phyloP scores from a whole-genome alignment of 1,140 invertebrate species.

The Hylaeus volcanicus region DNA sequence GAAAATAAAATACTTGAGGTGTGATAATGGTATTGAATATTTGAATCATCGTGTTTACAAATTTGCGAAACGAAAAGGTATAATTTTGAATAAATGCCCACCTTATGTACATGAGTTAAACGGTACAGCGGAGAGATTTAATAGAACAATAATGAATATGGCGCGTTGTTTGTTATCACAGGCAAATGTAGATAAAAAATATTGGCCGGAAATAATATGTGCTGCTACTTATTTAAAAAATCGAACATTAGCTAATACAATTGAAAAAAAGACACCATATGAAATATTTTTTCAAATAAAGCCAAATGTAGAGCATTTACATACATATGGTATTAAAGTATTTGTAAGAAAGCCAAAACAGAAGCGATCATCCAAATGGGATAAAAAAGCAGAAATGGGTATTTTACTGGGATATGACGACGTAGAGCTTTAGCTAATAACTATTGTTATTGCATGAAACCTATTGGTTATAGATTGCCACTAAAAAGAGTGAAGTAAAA shows the following conservation, averaged over 20 bases:
- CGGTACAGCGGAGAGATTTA: not conserved
- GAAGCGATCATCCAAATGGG: not conserved
- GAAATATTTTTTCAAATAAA: not conserved
- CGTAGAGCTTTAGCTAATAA: too few species aligned
- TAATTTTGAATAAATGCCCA: too few species aligned
- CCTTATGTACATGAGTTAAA: too few species aligned
- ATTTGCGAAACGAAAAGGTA: too few species aligned
- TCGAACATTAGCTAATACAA: not conserved
- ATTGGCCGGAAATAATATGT: not conserved
- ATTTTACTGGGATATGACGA: not conserved
- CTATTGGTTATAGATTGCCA: too few species aligned
- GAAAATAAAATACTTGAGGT: constrained; percentile 13
- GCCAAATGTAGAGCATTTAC: not conserved
- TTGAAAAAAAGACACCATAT: not conserved
- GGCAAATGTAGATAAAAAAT: not conserved
- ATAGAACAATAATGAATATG: not conserved
- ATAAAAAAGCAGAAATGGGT: not conserved
- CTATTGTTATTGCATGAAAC: too few species aligned
- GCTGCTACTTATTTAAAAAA: not conserved
- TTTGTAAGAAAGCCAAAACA: not conserved
- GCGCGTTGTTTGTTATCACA: not conserved
- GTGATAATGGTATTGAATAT: not conserved
- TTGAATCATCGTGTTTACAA: too few species aligned
- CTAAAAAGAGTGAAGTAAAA: too few species aligned
- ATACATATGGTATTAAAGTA: not conserved